These are phyloP conservation scores for Callorhinus ursinus DNA, from an alignment of 2,113 vertebrate species.

Conservation along the genomic window DNA sequence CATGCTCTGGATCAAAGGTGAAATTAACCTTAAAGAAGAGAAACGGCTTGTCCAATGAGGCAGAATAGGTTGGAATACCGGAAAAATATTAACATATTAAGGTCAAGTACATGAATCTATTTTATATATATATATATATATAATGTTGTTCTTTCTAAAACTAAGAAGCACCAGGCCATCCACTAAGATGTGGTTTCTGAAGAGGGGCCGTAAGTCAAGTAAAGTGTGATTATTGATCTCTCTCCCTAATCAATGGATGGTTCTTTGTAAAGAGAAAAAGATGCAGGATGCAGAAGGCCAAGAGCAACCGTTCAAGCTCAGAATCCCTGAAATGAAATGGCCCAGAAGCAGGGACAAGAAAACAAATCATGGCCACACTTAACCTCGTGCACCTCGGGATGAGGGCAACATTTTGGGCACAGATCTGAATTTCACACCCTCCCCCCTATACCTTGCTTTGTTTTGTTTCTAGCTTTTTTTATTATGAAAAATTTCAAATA, in stretches of 20 bases:
- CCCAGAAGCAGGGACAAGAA: background rate
- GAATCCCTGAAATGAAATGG: background rate
- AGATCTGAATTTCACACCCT: background rate
- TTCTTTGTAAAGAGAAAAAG: background rate
- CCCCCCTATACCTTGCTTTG: background rate
- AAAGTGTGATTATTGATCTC: background rate
- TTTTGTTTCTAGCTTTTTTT: background rate
- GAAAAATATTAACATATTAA: background rate
- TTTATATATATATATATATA: background rate
- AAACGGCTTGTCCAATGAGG: background rate
- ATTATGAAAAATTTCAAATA: background rate
- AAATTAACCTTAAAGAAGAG: background rate
- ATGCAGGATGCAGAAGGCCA: background rate
- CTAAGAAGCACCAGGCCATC: background rate
- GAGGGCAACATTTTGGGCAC: background rate
- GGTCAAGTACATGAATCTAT: background rate
- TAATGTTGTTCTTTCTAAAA: background rate
- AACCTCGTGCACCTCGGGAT: background rate
- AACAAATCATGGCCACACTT: background rate
- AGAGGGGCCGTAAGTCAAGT: background rate
- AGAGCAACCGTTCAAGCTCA: background rate
- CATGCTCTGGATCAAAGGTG: background rate
- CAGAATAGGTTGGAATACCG: background rate
- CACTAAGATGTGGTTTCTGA: background rate
- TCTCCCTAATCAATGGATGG: background rate